A percentile compares a stretch with the other conserved stretches of the same genome.
These are phyloP conservation scores for Lamproptera curius DNA, from an alignment of 2,888 invertebrate genomes.

Conservation along the genomic window DNA sequence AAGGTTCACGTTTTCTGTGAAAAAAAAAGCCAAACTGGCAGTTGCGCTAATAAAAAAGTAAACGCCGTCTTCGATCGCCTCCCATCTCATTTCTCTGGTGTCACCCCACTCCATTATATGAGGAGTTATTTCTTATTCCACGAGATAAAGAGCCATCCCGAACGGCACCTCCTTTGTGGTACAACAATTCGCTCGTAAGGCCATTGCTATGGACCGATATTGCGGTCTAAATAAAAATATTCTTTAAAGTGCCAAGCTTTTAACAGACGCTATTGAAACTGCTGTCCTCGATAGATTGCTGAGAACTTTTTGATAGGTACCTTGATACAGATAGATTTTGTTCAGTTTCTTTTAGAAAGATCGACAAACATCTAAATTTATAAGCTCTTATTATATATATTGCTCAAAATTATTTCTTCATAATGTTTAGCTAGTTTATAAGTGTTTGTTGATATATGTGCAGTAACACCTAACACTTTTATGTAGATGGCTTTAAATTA, in stretches of 20 bases:
- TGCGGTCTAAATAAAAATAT: not conserved
- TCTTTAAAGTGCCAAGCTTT: not conserved
- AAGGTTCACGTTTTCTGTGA: no score
- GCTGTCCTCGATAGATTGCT: not conserved
- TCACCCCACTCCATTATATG: not conserved
- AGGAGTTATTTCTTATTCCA: not conserved
- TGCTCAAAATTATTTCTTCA: no score
- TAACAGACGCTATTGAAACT: not conserved
- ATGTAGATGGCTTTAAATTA: no score
- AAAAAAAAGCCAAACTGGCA: no score
- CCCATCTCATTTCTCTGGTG: not conserved
- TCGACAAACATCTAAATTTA: no score
- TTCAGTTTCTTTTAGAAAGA: no score
- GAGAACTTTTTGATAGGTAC: no score
- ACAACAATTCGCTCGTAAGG: conserved; percentile 3
- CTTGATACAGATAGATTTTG: no score
- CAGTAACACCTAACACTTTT: no score
- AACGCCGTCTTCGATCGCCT: not conserved
- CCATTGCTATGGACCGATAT: not conserved
- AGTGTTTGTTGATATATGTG: no score
- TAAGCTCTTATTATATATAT: no score
- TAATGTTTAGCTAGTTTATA: no score
- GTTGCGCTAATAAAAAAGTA: not conserved
- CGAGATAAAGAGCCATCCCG: not conserved
- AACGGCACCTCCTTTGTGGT: not conserved